Evolutionary conservation across 2,113 vertebrate genomes (phyloP).

Genomic region (Xyliphius kryptos): DNA sequence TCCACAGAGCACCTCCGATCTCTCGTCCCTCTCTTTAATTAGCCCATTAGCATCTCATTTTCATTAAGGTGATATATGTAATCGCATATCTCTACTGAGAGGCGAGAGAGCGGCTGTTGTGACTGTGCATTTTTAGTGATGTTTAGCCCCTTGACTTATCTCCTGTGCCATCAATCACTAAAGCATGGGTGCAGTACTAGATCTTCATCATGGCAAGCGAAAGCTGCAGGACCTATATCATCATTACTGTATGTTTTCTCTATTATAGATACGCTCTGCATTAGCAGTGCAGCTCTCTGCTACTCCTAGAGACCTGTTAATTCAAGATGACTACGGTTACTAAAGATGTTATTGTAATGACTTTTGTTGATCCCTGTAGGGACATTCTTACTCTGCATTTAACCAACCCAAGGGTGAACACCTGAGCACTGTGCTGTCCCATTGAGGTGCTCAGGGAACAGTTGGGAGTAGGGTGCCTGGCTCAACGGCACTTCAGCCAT

Average conservation of each 20-base stretch:
- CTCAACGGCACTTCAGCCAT: too few relatives aligned
- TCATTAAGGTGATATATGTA: slow-evolving; percentile 70
- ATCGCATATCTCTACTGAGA: slow-evolving; percentile 55
- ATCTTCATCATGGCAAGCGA: slow-evolving; percentile 38
- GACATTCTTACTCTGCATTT: too few relatives aligned
- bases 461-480: too few relatives aligned
- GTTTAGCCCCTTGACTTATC: slow-evolving; percentile 50
- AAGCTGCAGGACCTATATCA: slow-evolving; percentile 43
- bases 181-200: slow-evolving; percentile 18
- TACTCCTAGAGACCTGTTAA: too few relatives aligned
- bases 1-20: slow-evolving; percentile 30
- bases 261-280: slow-evolving; percentile 13
- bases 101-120: slow-evolving; percentile 45
- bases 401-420: too few relatives aligned
- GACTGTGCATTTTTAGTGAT: slow-evolving; percentile 54
- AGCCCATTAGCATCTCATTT: slow-evolving; percentile 68
- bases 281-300: background rate
- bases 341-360: too few relatives aligned
- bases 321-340: too few relatives aligned
- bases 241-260: slow-evolving; percentile 40
- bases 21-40: slow-evolving; percentile 57
- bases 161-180: slow-evolving; percentile 43
- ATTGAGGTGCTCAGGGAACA: too few relatives aligned
- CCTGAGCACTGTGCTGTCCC: too few relatives aligned
- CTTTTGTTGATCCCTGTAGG: too few relatives aligned